Base-by-base conservation (phyloP, 2,888 invertebrate genomes). In the Amphiduros pacificus region DNA sequence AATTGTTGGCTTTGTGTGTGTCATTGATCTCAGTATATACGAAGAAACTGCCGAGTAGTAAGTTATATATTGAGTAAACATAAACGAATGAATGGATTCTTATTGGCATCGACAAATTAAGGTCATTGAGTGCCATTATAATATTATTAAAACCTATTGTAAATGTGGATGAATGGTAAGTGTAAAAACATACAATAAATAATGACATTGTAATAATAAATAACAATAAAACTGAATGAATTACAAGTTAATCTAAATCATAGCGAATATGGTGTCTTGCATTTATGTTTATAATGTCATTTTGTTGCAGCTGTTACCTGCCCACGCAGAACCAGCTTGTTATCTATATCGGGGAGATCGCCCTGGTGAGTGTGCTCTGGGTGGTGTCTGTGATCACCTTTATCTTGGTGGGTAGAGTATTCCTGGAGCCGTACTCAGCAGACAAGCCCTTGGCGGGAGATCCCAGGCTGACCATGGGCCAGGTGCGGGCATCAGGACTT, bases 291-390 rank as follows among this genome's bases (percentile, higher is more conserved):
- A n/a, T n/a, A n/a, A n/a, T n/a, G n/a, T n/a, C n/a, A n/a, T n/a
- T n/a, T n/a, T 48, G n/a, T 75, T 76, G 24, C 74, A 82, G 82
- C 53, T 85, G 85, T 67, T 77, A 83, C 64, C 73, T 85, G 53
- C 82, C 82, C 0, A 70, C 79, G 11, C 69, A 72, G 17, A 78
- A 81, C 58, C 73, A 75, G 0, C 69, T 75, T 17, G 77, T 83
- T 2, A 85, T 84, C 70, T 84, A 84, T 69, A 67, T 74, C 1
- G 70, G 82, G 0, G 79, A 84, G 40, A 71, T 85, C n/a, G 81
- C 71, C 40, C 44, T 53, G 20, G 32, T 50, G 11, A 4, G 22
- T 2, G 41, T 28, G 20, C 9, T 60, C 22, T 44, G 40, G 40
- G 11, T 53, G 41, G 41, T 40, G 11, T 27, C 20, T 24, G n/a